These are phyloP conservation scores for Chrysopa pallens DNA, from an alignment of 1,140 invertebrate genomes.

Conservation along the genomic window DNA sequence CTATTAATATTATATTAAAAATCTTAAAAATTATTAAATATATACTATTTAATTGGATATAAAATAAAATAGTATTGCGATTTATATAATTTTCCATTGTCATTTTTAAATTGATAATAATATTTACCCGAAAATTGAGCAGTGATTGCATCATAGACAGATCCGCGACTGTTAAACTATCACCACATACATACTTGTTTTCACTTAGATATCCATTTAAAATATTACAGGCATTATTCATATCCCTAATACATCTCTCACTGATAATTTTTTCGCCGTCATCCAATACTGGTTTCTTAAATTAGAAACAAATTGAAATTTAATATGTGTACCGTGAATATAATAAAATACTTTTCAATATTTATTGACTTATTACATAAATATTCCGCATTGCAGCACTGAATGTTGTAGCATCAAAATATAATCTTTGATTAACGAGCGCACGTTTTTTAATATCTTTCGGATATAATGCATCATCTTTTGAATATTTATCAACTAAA, in stretches of 20 bases:
- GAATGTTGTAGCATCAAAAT: conserved; percentile 26
- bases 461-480: conserved; percentile 27
- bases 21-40: too few species aligned
- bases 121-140: background rate
- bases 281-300: conserved; percentile 17
- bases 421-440: conserved; percentile 24
- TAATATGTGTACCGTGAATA: background rate
- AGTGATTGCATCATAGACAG: conserved; percentile 17
- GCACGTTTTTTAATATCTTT: conserved; percentile 25
- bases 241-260: conserved; percentile 7
- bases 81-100: too few species aligned
- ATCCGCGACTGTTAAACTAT: conserved; percentile 31
- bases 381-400: conserved; percentile 18
- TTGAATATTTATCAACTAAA: conserved; percentile 27
- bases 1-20: too few species aligned
- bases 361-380: conserved; percentile 10
- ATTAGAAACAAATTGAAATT: conserved; percentile 1
- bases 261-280: conserved; percentile 7
- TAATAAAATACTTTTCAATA: background rate
- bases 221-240: conserved; percentile 21
- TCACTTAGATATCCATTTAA: conserved; percentile 20
- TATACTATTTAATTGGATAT: too few species aligned
- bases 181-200: conserved; percentile 21
- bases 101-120: too few species aligned
- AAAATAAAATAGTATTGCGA: too few species aligned